phyloP scores from a whole-genome alignment of 2,797 vertebrate species.

The Bradypus variegatus region DNA sequence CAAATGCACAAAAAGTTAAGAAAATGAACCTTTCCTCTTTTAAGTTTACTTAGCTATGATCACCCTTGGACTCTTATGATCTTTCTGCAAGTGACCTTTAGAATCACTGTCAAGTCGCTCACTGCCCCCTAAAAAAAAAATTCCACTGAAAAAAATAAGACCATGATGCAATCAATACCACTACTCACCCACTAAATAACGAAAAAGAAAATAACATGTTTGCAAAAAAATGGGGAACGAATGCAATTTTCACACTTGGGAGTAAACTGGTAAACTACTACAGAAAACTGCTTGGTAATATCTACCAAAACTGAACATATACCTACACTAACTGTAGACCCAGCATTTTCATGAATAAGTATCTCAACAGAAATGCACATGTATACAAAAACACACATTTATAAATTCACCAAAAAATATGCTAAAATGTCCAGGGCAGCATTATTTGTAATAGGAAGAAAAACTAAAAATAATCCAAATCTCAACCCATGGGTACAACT shows the following conservation, averaged over 20 bases:
- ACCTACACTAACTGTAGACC: not conserved
- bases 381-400: too few relatives aligned
- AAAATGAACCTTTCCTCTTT: not conserved
- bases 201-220: not conserved
- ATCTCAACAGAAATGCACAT: not conserved
- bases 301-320: not conserved
- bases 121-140: not conserved
- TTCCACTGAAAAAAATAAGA: not conserved
- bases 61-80: not conserved
- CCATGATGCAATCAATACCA: not conserved
- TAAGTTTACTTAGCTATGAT: not conserved
- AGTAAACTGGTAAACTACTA: not conserved
- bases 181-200: not conserved
- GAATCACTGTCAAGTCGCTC: not conserved
- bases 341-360: not conserved
- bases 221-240: not conserved
- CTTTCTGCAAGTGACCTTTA: not conserved
- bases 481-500: not conserved
- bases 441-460: not conserved
- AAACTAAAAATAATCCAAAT: not conserved
- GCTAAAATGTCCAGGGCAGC: not conserved
- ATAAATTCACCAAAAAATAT: not conserved
- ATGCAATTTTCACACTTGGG: not conserved
- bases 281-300: not conserved
- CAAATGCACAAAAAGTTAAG: not conserved